phyloP scores from a whole-genome alignment of 2,113 vertebrate species.

The Tupaia tana region DNA sequence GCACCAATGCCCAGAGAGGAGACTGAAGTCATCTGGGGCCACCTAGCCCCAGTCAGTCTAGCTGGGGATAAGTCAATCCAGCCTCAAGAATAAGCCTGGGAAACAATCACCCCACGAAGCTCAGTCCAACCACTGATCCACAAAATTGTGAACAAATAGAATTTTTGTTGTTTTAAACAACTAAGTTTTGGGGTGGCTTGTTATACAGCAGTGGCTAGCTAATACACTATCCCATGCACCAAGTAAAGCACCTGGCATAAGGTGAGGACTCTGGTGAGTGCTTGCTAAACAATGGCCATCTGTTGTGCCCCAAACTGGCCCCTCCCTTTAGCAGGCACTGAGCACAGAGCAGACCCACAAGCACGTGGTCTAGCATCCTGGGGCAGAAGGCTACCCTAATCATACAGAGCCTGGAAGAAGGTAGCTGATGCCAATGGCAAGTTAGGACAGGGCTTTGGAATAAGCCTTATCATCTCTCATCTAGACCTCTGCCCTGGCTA shows the following conservation, averaged over 20 bases:
- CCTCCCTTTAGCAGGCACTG: neutral
- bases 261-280: neutral
- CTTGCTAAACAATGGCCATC: too few species aligned
- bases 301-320: neutral
- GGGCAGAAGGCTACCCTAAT: neutral
- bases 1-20: neutral
- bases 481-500: neutral
- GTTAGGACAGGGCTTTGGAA: neutral
- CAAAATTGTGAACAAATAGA: neutral
- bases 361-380: too few species aligned
- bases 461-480: neutral
- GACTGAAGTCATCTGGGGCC: neutral
- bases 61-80: too few species aligned
- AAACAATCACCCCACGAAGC: neutral
- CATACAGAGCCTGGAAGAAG: neutral
- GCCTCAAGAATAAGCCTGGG: neutral
- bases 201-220: neutral
- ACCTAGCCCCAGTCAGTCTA: accelerated
- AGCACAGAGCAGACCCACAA: neutral
- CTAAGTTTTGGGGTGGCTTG: neutral
- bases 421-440: neutral
- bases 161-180: neutral
- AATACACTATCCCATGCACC: neutral
- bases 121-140: neutral
- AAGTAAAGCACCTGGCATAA: neutral